These are phyloP conservation scores for Anabas testudineus DNA, from an alignment of 2,797 vertebrate genomes.

Conservation along the genomic window DNA sequence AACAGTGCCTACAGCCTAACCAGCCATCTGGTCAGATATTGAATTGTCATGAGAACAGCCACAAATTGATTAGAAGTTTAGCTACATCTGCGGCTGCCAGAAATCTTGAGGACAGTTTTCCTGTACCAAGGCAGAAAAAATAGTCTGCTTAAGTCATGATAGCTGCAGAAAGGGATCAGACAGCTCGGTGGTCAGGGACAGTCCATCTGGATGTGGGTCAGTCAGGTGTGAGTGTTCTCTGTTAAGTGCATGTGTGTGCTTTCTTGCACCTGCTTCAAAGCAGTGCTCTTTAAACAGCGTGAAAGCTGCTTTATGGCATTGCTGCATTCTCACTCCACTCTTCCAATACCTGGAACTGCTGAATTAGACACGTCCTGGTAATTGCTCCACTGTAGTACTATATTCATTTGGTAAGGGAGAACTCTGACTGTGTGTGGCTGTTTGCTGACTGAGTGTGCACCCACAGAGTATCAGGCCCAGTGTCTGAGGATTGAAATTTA, in stretches of 20 bases:
- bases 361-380: slow-evolving; percentile 52
- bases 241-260: slow-evolving; percentile 8
- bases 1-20: slow-evolving; percentile 73
- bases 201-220: slow-evolving; percentile 55
- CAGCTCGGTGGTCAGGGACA: slow-evolving; percentile 41
- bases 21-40: slow-evolving; percentile 79
- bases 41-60: slow-evolving; percentile 74
- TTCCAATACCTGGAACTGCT: slow-evolving; percentile 37
- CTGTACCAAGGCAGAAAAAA: slow-evolving; percentile 45
- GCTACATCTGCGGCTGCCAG: slow-evolving; percentile 77
- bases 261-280: slow-evolving; percentile 7
- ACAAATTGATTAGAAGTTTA: slow-evolving; percentile 82
- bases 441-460: slow-evolving; percentile 29
- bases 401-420: slow-evolving; percentile 48
- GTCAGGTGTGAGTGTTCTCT: slow-evolving; percentile 37
- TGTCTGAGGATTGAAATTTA: slow-evolving; percentile 79
- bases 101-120: slow-evolving; percentile 65
- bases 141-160: slow-evolving; percentile 45
- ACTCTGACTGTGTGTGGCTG: slow-evolving; percentile 37
- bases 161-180: slow-evolving; percentile 45
- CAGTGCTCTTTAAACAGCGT: slow-evolving; percentile 26
- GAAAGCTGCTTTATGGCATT: slow-evolving; percentile 34
- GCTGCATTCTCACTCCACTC: slow-evolving; percentile 27
- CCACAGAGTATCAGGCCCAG: slow-evolving; percentile 54
- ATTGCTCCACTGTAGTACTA: slow-evolving; percentile 40